Evolutionary conservation across 2,113 vertebrate species (phyloP).

Genomic region (Engystomops pustulosus): DNA sequence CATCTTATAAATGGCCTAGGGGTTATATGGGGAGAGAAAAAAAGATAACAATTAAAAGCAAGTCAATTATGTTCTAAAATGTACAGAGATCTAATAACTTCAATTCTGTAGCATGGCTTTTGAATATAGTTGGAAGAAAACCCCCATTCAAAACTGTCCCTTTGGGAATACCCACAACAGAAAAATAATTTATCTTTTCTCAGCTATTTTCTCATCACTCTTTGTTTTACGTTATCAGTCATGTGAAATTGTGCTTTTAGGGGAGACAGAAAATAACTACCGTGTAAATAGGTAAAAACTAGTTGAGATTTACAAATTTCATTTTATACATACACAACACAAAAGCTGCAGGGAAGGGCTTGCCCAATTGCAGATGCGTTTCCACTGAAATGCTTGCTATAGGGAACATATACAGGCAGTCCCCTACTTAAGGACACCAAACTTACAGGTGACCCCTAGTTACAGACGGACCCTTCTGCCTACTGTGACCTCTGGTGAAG

Average conservation of each 20-base stretch:
- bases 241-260: background rate
- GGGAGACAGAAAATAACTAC: too few species aligned
- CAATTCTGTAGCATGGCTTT: background rate
- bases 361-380: too few species aligned
- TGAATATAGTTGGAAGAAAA: background rate
- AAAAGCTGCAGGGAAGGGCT: too few species aligned
- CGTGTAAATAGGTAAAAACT: too few species aligned
- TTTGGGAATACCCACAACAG: background rate
- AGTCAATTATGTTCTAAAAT: background rate
- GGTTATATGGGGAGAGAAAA: conserved; percentile 14
- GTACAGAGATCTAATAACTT: background rate
- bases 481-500: too few species aligned
- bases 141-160: background rate
- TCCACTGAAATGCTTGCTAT: too few species aligned
- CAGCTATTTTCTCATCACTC: background rate
- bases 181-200: background rate
- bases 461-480: too few species aligned
- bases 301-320: too few species aligned
- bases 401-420: too few species aligned
- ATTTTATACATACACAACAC: too few species aligned
- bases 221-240: background rate
- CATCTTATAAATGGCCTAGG: conserved; percentile 98
- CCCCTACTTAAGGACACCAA: too few species aligned
- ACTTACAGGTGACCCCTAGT: too few species aligned
- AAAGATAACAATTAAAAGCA: background rate